These are phyloP conservation scores for Drosophila planitibia DNA, from an alignment of 2,888 invertebrate species.

Conservation along the genomic window DNA sequence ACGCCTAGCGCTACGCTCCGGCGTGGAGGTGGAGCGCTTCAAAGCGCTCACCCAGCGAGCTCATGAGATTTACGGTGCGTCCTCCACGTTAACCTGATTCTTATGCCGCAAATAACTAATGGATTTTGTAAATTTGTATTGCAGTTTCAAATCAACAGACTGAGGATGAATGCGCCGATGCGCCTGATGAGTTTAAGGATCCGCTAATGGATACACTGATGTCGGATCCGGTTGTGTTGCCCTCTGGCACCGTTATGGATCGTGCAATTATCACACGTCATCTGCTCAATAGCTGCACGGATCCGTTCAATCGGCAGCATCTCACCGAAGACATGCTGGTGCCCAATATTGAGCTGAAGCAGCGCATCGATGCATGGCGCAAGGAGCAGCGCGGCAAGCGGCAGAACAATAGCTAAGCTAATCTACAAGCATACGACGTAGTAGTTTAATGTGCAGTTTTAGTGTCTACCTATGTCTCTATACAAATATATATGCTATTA, in stretches of 20 bases:
- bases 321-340: constrained; percentile 96
- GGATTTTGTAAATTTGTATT: not conserved
- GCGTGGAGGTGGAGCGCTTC: constrained; percentile 94
- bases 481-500: constrained; percentile 32
- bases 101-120: not conserved
- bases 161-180: constrained; percentile 97
- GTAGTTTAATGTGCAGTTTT: constrained; percentile 75
- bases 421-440: constrained; percentile 32
- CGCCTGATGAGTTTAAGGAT: constrained; percentile 98
- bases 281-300: constrained; percentile 97
- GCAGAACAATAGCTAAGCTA: constrained; percentile 82
- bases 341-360: constrained; percentile 94
- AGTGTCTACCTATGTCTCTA: constrained; percentile 64
- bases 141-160: constrained; percentile 92
- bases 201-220: constrained; percentile 99
- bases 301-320: constrained; percentile 98
- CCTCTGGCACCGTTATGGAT: constrained; percentile 97
- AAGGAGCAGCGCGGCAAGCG: constrained; percentile 88
- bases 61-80: constrained; percentile 89
- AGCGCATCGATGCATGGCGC: constrained; percentile 94
- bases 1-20: constrained; percentile 92
- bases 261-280: constrained; percentile 96
- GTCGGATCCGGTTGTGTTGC: constrained; percentile 97
- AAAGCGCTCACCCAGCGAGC: constrained; percentile 91
- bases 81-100: too few species aligned